Percentiles rank a stretch among this genome's conserved stretches.
Conservation (phyloP, 2,888 invertebrate genomes). For the Hydroisotoma schaefferi region DNA sequence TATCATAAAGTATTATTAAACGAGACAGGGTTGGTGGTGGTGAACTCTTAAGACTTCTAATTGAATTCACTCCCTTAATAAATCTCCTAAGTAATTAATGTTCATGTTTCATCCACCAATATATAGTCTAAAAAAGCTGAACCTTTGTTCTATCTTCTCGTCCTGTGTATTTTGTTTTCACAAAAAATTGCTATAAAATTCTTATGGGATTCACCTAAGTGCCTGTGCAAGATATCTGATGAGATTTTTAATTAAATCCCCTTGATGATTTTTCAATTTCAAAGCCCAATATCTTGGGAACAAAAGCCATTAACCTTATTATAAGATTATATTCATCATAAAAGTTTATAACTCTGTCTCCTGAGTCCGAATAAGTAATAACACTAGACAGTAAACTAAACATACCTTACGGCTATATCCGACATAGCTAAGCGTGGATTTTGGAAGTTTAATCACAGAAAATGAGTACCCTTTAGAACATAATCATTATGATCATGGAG, state of each 20-base stretch:
- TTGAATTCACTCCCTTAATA: conserved; percentile 10
- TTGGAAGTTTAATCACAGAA: no score
- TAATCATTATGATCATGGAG: no score
- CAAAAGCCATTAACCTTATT: background rate
- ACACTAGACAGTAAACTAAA: no score
- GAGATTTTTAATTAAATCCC: conserved; percentile 7
- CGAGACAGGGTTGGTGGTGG: background rate
- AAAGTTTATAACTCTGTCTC: background rate
- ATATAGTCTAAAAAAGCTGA: no score
- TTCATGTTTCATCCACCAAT: background rate
- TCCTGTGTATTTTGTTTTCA: no score
- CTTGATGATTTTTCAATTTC: background rate
- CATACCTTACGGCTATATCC: no score
- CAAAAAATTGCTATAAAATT: no score
- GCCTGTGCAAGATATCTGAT: conserved; percentile 7
- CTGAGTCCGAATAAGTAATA: background rate
- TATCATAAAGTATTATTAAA: background rate
- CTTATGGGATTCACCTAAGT: no score
- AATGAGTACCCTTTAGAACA: no score
- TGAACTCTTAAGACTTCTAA: conserved; percentile 1
- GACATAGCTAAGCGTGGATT: no score
- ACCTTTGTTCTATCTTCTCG: no score
- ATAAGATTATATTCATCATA: background rate
- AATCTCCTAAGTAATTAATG: conserved; percentile 7
- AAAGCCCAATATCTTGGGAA: background rate